Evolutionary conservation across 2,888 invertebrate species (phyloP).

Genomic region (Operophtera brumata): DNA sequence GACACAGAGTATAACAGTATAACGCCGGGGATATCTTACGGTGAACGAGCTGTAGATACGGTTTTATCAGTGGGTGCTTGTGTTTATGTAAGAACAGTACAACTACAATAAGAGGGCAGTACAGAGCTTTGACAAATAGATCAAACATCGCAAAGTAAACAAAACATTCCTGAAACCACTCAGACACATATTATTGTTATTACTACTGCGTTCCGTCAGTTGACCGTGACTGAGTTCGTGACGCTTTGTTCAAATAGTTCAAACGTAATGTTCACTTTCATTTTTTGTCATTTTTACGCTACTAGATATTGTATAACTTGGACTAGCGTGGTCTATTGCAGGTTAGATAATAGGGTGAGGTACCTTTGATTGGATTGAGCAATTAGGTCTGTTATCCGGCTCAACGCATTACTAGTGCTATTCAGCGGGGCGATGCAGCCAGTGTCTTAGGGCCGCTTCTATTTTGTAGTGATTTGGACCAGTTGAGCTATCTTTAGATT

Average conservation of each 20-base stretch:
- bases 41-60: too few relatives aligned
- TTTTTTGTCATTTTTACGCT: constrained; percentile 55
- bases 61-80: too few relatives aligned
- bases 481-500: too few relatives aligned
- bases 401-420: too few relatives aligned
- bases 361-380: constrained; percentile 22
- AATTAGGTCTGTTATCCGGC: constrained; percentile 8
- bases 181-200: constrained; percentile 17
- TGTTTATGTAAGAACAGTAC: too few relatives aligned
- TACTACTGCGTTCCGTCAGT: constrained; percentile 46
- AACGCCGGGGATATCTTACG: too few relatives aligned
- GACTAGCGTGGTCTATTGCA: constrained; percentile 34
- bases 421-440: too few relatives aligned
- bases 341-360: constrained; percentile 38
- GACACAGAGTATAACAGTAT: too few relatives aligned
- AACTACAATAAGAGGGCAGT: background rate
- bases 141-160: background rate
- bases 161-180: background rate
- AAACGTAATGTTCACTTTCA: constrained; percentile 50
- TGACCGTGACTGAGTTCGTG: constrained; percentile 68
- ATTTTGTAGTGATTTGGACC: too few relatives aligned
- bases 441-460: too few relatives aligned
- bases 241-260: constrained; percentile 46
- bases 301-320: constrained; percentile 50
- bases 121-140: background rate